Conservation (phyloP, 2,888 invertebrate species). For the Calameuta filiformis region DNA sequence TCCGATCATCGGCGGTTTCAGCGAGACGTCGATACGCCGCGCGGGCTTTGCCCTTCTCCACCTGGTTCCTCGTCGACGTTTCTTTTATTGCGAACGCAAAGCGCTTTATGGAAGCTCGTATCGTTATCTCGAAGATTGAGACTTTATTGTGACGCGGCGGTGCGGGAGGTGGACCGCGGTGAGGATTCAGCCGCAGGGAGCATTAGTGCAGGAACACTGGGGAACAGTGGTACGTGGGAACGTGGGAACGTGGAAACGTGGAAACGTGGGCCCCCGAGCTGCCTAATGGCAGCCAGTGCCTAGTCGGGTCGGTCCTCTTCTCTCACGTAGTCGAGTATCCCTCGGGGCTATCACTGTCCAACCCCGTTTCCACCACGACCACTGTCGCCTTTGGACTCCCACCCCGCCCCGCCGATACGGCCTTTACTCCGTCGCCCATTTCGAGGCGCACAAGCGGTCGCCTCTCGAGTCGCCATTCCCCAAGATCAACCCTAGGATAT, state of each 20-base stretch:
- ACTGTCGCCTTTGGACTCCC: too few species aligned
- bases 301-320: neutral
- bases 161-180: constrained; percentile 16
- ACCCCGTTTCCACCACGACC: too few species aligned
- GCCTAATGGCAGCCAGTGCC: neutral
- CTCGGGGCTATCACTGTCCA: neutral
- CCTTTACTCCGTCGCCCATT: too few species aligned
- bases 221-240: too few species aligned
- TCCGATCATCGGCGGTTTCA: neutral
- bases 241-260: too few species aligned
- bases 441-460: too few species aligned
- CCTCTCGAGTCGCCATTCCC: too few species aligned
- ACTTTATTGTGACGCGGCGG: constrained; percentile 50
- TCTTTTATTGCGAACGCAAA: constrained; percentile 55
- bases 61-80: constrained; percentile 54
- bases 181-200: constrained; percentile 48
- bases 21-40: too few species aligned
- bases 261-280: too few species aligned
- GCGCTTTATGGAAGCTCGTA: constrained; percentile 45
- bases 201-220: constrained; percentile 49
- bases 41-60: constrained; percentile 24
- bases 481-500: too few species aligned
- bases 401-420: too few species aligned
- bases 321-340: neutral
- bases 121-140: constrained; percentile 52